Percentiles rank a stretch among this genome's conserved stretches.
phyloP scores from a whole-genome alignment of 2,888 invertebrate genomes.

The Patella caerulea region DNA sequence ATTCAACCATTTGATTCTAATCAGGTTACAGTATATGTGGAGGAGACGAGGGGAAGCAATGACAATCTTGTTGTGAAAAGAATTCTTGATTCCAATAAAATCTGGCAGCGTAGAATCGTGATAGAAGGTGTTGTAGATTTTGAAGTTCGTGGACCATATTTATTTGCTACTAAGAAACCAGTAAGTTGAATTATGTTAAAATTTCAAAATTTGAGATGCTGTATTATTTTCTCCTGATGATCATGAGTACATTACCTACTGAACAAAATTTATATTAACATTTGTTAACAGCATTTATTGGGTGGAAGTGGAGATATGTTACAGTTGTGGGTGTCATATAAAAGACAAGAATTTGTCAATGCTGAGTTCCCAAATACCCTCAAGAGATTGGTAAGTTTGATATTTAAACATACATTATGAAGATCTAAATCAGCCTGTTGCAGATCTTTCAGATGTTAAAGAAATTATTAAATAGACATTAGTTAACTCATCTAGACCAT shows the following conservation, averaged over 20 bases:
- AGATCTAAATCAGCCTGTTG: too few relatives aligned
- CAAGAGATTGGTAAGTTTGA: slow-evolving; percentile 43
- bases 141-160: slow-evolving; percentile 85
- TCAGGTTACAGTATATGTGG: slow-evolving; percentile 73
- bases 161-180: slow-evolving; percentile 85
- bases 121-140: slow-evolving; percentile 85
- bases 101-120: slow-evolving; percentile 59
- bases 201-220: too few relatives aligned
- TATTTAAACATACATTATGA: neutral
- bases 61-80: slow-evolving; percentile 38
- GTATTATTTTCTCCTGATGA: too few relatives aligned
- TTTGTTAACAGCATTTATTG: slow-evolving; percentile 43
- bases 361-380: slow-evolving; percentile 81
- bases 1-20: slow-evolving; percentile 48
- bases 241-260: too few relatives aligned
- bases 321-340: slow-evolving; percentile 82
- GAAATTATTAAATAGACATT: too few relatives aligned
- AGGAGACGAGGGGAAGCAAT: slow-evolving; percentile 73
- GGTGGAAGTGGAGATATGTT: slow-evolving; percentile 38
- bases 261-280: neutral
- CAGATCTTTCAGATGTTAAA: too few relatives aligned
- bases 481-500: too few relatives aligned
- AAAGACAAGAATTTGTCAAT: slow-evolving; percentile 79
- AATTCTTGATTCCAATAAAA: slow-evolving; percentile 36
- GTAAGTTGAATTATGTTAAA: slow-evolving; percentile 72